phyloP scores from a whole-genome alignment of 23 tunicate species.

The Styela clava region DNA sequence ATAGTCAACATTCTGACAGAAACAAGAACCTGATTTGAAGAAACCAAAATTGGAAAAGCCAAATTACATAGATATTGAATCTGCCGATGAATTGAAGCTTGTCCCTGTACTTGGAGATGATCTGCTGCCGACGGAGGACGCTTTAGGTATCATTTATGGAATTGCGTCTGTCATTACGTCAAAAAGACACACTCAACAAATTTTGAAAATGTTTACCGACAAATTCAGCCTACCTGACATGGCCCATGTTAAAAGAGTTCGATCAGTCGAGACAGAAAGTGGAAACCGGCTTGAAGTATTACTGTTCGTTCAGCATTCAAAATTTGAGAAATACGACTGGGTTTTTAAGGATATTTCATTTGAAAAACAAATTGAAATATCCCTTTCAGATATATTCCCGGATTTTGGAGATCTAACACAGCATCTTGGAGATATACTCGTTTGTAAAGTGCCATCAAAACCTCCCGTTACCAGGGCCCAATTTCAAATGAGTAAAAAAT shows the following conservation, averaged over 20 bases:
- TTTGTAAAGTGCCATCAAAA: slow-evolving; percentile 42
- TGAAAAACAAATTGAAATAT: not conserved
- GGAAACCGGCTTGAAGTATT: slow-evolving; percentile 39
- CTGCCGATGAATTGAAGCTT: not conserved
- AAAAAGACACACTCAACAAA: slow-evolving; percentile 35
- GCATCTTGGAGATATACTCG: slow-evolving; percentile 5
- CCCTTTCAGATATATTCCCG: not conserved
- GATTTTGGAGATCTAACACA: slow-evolving; percentile 3
- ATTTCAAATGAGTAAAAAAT: slow-evolving; percentile 60
- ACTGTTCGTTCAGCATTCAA: slow-evolving; percentile 24
- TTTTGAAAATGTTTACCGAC: slow-evolving; percentile 38
- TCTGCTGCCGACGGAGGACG: slow-evolving; percentile 16
- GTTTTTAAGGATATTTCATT: not conserved
- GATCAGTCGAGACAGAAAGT: slow-evolving; percentile 18
- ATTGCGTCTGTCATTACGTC: slow-evolving; percentile 37
- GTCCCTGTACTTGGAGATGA: slow-evolving; percentile 59
- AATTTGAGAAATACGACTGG: slow-evolving; percentile 9
- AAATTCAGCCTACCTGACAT: slow-evolving; percentile 35
- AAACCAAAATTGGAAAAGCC: not conserved
- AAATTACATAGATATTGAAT: not conserved
- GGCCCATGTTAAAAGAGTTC: slow-evolving; percentile 69
- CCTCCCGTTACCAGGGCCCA: slow-evolving; percentile 68
- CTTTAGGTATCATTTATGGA: slow-evolving; percentile 37
- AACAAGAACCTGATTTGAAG: not conserved
- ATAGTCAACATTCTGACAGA: not conserved